Base-by-base conservation (phyloP, 2,797 vertebrate genomes). In the Rhodeus uyekii region DNA sequence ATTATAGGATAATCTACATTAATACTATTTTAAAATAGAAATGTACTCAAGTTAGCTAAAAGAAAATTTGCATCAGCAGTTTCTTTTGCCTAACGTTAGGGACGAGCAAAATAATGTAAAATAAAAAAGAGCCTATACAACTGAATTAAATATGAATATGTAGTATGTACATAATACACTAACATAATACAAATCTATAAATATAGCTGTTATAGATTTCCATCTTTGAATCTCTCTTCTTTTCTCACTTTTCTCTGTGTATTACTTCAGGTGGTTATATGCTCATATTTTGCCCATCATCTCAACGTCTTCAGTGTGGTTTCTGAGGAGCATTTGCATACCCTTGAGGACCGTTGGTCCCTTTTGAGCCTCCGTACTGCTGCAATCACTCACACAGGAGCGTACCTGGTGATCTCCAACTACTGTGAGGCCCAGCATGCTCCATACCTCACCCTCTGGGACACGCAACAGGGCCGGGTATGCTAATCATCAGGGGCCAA, bases 211-310 rank as follows among this genome's bases (percentile, higher is more conserved):
- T 69, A 44, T 44, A n/a, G 1, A 67, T 42, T 60, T 64, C 65
- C 16, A 2, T 75, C 53, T 65, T 48, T 67, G 16, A 64, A 50
- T 65, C 38, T 12, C 36, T 63, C 19, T 4, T 22, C 22, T 72
- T 60, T 18, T 83, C 24, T 72, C 68, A 48, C 14, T 80, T 34
- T n/a, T 50, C 80, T 50, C 10, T 53, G 29, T 73, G 32, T 24
- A 53, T 53, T 68, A 67, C 63, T 22, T 60, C 58, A 92, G 91
- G 86, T 92, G 50, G 80, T 89, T 22, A 87, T 91, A 80, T 92
- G 93, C 83, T 95, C 92, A 38, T 92, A 90, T 24, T 90, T 91
- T 0, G 1, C 82, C 7, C 88, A 90, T 84, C 90, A 91, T 72
- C 84, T 92, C n/a, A 87, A 87, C 6, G 89, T 92, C 22, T 91